phyloP scores from a whole-genome alignment of 2,888 invertebrate genomes.

The Congeria kusceri region DNA sequence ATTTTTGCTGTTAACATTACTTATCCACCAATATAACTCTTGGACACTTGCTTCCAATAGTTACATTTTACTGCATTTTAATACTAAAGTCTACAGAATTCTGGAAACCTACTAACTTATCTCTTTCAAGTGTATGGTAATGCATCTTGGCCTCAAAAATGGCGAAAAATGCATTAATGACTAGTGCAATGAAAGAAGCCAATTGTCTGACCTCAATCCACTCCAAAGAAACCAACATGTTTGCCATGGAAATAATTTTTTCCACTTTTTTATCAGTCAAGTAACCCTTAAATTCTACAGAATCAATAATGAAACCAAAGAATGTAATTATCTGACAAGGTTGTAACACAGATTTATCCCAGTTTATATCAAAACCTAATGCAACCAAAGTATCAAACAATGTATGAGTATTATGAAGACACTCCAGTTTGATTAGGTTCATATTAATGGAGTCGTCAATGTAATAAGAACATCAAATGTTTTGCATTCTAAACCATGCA shows the following conservation, averaged over 20 bases:
- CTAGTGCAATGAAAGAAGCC: constrained; percentile 46
- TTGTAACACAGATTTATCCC: too few species aligned
- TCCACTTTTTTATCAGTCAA: constrained; percentile 56
- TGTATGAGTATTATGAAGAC: too few species aligned
- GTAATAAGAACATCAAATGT: constrained; percentile 24
- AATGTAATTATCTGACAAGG: too few species aligned
- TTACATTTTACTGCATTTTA: neutral
- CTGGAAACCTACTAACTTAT: constrained; percentile 31
- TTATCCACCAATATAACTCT: too few species aligned
- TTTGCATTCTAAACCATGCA: constrained; percentile 19
- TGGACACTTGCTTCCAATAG: too few species aligned
- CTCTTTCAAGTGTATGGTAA: constrained; percentile 44
- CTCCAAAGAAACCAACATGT: constrained; percentile 1
- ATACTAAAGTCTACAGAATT: constrained; percentile 32
- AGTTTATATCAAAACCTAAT: too few species aligned
- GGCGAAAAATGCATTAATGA: constrained; percentile 43
- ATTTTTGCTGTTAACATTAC: too few species aligned
- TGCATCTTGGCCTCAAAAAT: constrained; percentile 50
- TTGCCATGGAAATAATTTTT: too few species aligned
- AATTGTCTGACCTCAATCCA: constrained; percentile 33
- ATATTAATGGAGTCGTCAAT: constrained; percentile 62
- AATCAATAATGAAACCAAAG: constrained; percentile 43
- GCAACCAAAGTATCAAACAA: too few species aligned
- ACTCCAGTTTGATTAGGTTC: constrained; percentile 17
- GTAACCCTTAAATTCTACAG: constrained; percentile 44